Evolutionary conservation across 2,113 vertebrate species (phyloP).

Genomic region (Arenaria interpres): DNA sequence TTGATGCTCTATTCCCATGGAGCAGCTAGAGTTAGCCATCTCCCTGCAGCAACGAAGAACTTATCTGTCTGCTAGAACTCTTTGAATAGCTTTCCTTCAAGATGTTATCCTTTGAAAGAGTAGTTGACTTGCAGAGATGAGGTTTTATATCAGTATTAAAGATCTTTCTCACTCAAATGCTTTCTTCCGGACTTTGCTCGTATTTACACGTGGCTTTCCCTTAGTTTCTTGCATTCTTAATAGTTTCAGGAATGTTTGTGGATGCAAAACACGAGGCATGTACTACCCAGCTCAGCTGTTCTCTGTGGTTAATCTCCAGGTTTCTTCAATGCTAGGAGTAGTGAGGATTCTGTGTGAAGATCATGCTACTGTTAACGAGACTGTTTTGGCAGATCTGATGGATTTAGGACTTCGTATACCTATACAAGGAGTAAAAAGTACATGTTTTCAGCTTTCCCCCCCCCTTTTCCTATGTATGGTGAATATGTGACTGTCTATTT

Average conservation of each 20-base stretch:
- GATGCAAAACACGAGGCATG: neutral
- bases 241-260: neutral
- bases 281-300: neutral
- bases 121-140: neutral
- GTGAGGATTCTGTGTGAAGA: neutral
- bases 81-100: neutral
- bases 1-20: fast-evolving
- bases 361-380: neutral
- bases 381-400: neutral
- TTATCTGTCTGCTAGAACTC: neutral
- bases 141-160: neutral
- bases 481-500: neutral
- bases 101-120: neutral
- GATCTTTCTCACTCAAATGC: neutral
- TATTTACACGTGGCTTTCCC: neutral
- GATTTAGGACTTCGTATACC: neutral
- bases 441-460: neutral
- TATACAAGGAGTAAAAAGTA: neutral
- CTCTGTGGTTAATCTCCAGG: neutral
- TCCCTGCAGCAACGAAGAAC: neutral
- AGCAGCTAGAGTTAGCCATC: neutral
- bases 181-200: neutral
- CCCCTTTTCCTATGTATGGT: neutral
- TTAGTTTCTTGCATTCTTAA: neutral
- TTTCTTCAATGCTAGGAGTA: neutral